Evolutionary conservation across 2,113 vertebrate genomes (phyloP), one percentile per base, ranked within the genome.

Genomic region (Xiphorhynchus elegans): DNA sequence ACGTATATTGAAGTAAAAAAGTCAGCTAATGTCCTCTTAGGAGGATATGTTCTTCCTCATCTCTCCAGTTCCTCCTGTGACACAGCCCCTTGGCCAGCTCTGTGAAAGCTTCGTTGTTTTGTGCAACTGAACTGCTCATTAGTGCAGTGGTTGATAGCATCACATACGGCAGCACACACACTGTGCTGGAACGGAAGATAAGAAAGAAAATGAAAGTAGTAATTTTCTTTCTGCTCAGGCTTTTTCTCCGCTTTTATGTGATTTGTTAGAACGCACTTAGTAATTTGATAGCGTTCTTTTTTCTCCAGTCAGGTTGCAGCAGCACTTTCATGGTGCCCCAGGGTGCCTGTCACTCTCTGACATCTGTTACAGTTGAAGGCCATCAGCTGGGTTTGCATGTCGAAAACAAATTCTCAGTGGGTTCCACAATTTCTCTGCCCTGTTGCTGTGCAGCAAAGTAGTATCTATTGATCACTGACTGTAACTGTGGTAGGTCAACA

Each of bases 381-480:
- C 91, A 68, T 97, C 95, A 86, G 66, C 78, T 66, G 82, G 52
- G 39, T 93, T 96, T 95, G 87, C 74, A 44, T 33, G 70, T 62
- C 0, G 2, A 91, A 94, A 96, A 86, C 64, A 91, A 96, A 95
- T 73, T 81, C 95, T 90, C 93, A 15, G 92, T 50, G 91, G 84
- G 89, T 68, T 89, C 74, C 40, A 47, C 40, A 74, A 67, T 83
- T 89, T 96, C 88, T 62, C 55, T 11, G 29, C 0, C 0, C 67
- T 52, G 63, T 80, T 90, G 88, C 72, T 50, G 83, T 76, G 90
- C 74, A 79, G 77, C 53, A 83, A 91, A 95, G 84, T 59, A 37
- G 52, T 68, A 89, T 62, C 87, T 93, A 90, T 92, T 96, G 95
- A 95, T 95, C 94, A 95, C 83, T 33, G 84, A 25, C 92, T 91